Base-by-base conservation (phyloP, 2,113 vertebrate species). In the Choloepus hoffmanni region DNA sequence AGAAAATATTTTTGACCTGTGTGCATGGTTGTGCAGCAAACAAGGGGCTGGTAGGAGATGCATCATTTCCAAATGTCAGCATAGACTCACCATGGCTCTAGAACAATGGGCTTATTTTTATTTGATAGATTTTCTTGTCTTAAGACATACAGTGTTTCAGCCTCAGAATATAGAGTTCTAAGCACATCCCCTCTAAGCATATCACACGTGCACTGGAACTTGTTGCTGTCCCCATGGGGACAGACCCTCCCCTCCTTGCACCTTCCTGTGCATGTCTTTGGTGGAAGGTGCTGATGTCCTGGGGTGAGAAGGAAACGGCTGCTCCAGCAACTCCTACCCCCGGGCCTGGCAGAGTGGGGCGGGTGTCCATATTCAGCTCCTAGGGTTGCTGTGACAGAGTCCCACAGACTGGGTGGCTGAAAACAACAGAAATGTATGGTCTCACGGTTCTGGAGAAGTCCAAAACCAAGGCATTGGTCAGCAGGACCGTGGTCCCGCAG, bases 191-290 rank as follows among this genome's bases (percentile, higher is more conserved):
- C 36, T 36, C 36, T 36, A 36, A 36, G 36, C 36, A 36, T 36
- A 36, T 36, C 36, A 36, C 36, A 36, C 36, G 36, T 36, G 36
- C 36, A 0, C 43, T 24, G 28, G 77, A 53, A 55, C 21, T 70
- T 15, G n/a, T 12, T 67, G 30, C 77, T 65, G 7, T n/a, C 67
- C 58, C 53, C 1, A 3, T 0, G 0, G 23, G 13, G 67, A 1
- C 36, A 36, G 36, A 36, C 36, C 36, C 36, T 36, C 36, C 36
- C 36, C 36, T 65, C 28, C 28, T 6, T 94, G 23, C 16, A 16
- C 13, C 28, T 62, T 85, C 33, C 21, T 68, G 8, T 3, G 0
- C 18, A 7, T 85, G 43, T 68, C 67, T 82, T 36, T 60, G 53
- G 63, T 53, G 45, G n/a, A 45, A n/a, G 7, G 15, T 45, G 10